Evolutionary conservation across 64 coral and sea anemone species (phyloP), one percentile per base, ranked within the genome.

Genomic region (Montipora sp.): DNA sequence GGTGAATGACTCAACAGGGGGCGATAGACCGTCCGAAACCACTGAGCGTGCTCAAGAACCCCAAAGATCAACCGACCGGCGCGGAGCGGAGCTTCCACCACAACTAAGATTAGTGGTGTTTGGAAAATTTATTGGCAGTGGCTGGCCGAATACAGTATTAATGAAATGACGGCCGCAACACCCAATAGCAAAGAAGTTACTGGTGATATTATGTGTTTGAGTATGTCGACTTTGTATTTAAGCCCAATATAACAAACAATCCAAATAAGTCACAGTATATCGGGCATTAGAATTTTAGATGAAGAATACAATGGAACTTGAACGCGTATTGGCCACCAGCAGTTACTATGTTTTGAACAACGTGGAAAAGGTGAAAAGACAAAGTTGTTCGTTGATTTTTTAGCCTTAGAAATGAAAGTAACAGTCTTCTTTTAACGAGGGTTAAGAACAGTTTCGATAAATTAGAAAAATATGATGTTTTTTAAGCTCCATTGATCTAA

Each of bases 111-210:
- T 61, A 83, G 14, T 18, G 27, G 65, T 27, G 14, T 59, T 72
- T 71, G 8, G 61, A 71, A 72, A 83, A 49, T 85, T 78, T 78
- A 78, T 78, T 85, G 36, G 63, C 63, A 43, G 82, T 45, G 47
- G 82, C 44, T 85, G 21, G 68, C 82, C 68, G 82, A 85, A 85
- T 85, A 85, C 82, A 70, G 82, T 71, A 85, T 85, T 20, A 71
- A n/a, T 66, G 73, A 57, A 85, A n/a, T 85, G 43, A 51, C 36
- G 14, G 82, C 19, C 9, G 5, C 8, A 5, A 85, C 44, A 18
- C 36, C 82, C 82, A 85, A 85, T 85, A 46, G 47, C 14, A 72
- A 46, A 85, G 65, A 19, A 51, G 82, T 13, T 71, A 48, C n/a
- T 10, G 5, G 0, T 1, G 43, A 85, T 85, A 85, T 85, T 71